Percentiles rank a stretch among this genome's conserved stretches.
phyloP scores from a whole-genome alignment of 2,797 vertebrate species.

The Neosalanx taihuensis region DNA sequence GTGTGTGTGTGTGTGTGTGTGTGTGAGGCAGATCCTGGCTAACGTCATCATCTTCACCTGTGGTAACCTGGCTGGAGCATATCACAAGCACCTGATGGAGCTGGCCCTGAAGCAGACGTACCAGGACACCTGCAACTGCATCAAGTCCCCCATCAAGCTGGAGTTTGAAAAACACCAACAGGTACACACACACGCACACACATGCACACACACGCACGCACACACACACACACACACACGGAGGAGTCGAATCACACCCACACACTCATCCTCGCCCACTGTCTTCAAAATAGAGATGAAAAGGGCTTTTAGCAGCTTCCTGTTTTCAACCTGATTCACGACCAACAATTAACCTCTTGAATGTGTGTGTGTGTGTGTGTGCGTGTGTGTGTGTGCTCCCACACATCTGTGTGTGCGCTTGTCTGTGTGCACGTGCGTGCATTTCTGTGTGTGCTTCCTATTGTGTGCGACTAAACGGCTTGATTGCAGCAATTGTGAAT shows the following conservation, averaged over 20 bases:
- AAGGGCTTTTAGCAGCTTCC: neutral
- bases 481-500: neutral
- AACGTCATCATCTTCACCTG: conserved; percentile 97
- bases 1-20: neutral
- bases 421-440: neutral
- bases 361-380: neutral
- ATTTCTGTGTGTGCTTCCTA: neutral
- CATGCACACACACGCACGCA: conserved; percentile 4
- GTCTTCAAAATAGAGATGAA: neutral
- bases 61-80: conserved; percentile 93
- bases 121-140: conserved; percentile 96
- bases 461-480: neutral
- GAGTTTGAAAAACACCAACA: conserved; percentile 98
- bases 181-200: conserved; percentile 67
- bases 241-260: neutral
- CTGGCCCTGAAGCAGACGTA: conserved; percentile 93
- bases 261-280: neutral
- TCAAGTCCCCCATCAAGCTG: conserved; percentile 96
- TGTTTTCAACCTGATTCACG: neutral
- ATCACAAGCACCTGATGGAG: conserved; percentile 98
- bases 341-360: neutral
- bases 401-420: neutral
- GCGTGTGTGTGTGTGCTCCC: neutral
- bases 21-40: conserved; percentile 84
- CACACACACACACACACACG: conserved; percentile 4